phyloP scores from a whole-genome alignment of 2,888 invertebrate species.

The Hydropsyche betteni region DNA sequence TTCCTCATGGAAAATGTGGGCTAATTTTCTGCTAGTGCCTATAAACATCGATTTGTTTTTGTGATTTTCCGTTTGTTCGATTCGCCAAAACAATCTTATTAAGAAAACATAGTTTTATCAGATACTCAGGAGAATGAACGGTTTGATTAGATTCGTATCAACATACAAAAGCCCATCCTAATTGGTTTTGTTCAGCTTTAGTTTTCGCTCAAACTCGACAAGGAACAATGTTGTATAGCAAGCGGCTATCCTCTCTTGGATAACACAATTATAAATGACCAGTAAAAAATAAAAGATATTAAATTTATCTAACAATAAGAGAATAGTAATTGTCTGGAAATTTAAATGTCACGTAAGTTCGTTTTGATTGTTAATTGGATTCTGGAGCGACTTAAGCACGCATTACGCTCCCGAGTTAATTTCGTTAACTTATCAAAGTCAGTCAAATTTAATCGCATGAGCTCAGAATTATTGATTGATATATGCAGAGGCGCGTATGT shows the following conservation, averaged over 20 bases:
- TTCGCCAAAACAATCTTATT: slow-evolving; percentile 4
- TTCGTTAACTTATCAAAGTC: background rate
- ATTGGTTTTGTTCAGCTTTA: slow-evolving; percentile 22
- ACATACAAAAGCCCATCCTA: background rate
- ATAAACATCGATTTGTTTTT: too few species aligned
- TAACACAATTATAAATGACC: too few species aligned
- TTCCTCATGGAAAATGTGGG: too few species aligned
- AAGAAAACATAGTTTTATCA: slow-evolving; percentile 22
- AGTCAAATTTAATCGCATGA: slow-evolving; percentile 8
- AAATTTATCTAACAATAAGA: too few species aligned
- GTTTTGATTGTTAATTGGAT: too few species aligned
- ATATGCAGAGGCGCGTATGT: too few species aligned
- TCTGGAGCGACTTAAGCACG: too few species aligned
- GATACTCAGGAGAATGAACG: slow-evolving; percentile 1
- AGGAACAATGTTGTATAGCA: background rate
- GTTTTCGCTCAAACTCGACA: slow-evolving; percentile 8
- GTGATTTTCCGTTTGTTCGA: background rate
- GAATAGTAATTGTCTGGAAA: too few species aligned
- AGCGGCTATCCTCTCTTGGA: background rate
- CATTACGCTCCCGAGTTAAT: too few species aligned
- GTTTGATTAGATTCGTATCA: slow-evolving; percentile 28
- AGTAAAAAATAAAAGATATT: too few species aligned
- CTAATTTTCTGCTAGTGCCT: too few species aligned
- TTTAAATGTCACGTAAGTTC: too few species aligned
- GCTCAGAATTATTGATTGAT: slow-evolving; percentile 3